Base-by-base conservation (phyloP, 1,140 invertebrate species). In the Tenebrio molitor region DNA sequence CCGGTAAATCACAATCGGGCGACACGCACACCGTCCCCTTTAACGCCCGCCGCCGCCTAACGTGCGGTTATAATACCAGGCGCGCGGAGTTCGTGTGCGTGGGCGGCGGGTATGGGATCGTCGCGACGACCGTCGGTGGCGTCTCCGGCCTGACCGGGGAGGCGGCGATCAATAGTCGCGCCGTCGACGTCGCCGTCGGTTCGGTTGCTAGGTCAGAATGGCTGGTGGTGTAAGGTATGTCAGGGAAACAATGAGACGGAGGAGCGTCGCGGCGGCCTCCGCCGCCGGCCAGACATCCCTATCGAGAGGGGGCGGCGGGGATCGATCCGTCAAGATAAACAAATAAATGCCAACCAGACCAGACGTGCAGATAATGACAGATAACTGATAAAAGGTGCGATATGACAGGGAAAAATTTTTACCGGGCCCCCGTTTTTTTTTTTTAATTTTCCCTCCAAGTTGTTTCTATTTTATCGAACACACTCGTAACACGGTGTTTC, bases 131-230 rank as follows among this genome's bases (percentile, higher is more conserved):
- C 39, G 63, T 41, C 39, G 63, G 63, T 41, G 63, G 64, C 64
- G 64, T 66, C 64, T 66, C 64, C 64, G 23, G 39, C 64, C 64
- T 66, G 64, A 66, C 63, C 63, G 64, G 42, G 64, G 16, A 66
- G 42, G 19, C 42, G 36, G 7, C 64, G 64, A 66, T 66, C 64
- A 66, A 66, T 66, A 66, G 33, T 66, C 64, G 64, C 53, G 29
- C 21, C 64, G 64, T 42, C 42, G 64, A 36, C 42, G 64, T 41
- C 64, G 63, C 34, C 63, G 63, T n/a, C 46, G 46, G 16, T 53
- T 53, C 63, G 64, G 64, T 66, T 66, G 64, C 64, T 66, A 66
- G 64, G 64, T 66, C 64, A 44, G 64, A 66, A 66, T 44, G 39
- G 46, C 19, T 25, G 36, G 19, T 41, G 15, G 33, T 12, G 64